Percentiles rank a stretch among this genome's conserved stretches.
These are phyloP conservation scores for Hyppa rectilinea DNA, from an alignment of 2,888 invertebrate species.

Conservation along the genomic window DNA sequence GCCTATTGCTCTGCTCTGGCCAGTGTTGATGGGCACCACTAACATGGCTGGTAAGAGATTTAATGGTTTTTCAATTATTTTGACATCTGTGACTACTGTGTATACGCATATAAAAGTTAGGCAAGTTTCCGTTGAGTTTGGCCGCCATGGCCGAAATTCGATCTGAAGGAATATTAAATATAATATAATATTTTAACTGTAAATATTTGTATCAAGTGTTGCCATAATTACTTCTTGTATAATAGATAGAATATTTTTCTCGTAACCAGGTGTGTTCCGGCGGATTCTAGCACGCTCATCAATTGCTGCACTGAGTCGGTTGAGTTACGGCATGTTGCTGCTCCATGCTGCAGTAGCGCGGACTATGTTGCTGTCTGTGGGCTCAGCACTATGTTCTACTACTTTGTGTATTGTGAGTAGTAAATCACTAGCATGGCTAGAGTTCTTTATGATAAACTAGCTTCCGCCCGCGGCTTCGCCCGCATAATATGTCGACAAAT, in stretches of 20 bases:
- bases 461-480: too few species aligned
- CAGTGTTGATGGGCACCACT: slow-evolving; percentile 78
- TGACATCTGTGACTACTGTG: not conserved
- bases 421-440: not conserved
- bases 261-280: slow-evolving; percentile 80
- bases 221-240: not conserved
- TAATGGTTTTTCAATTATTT: not conserved
- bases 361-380: slow-evolving; percentile 83
- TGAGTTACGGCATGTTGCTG: slow-evolving; percentile 89
- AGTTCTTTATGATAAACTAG: not conserved
- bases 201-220: not conserved
- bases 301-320: slow-evolving; percentile 88
- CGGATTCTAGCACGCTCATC: slow-evolving; percentile 82
- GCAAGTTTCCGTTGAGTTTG: too few species aligned
- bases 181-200: not conserved
- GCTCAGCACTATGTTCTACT: slow-evolving; percentile 85
- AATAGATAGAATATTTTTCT: slow-evolving; percentile 3
- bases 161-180: not conserved
- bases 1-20: slow-evolving; percentile 82
- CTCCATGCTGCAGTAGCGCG: slow-evolving; percentile 88
- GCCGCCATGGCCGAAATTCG: not conserved
- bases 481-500: too few species aligned
- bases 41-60: slow-evolving; percentile 74
- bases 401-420: slow-evolving; percentile 86
- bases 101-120: not conserved